Percentiles rank a stretch among this genome's conserved stretches.
These are phyloP conservation scores for Tipula lateralis DNA, from an alignment of 2,888 invertebrate genomes.

Conservation along the genomic window DNA sequence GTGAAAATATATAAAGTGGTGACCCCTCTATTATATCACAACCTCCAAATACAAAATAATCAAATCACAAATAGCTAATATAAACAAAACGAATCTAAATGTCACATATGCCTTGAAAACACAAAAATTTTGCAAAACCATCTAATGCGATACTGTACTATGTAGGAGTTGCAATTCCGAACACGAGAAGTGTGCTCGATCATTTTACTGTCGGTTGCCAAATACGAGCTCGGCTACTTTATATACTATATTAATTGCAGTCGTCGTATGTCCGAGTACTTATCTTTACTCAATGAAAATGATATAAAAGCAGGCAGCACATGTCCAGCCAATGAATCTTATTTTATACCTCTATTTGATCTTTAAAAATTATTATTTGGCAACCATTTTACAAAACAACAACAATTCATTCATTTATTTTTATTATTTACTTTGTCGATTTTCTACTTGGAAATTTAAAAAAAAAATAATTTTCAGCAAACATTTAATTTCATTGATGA, in stretches of 20 bases:
- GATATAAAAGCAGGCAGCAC: background rate
- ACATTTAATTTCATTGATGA: background rate
- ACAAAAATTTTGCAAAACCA: no score
- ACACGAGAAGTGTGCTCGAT: no score
- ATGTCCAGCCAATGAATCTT: background rate
- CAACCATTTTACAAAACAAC: slow-evolving; percentile 14
- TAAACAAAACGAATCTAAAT: no score
- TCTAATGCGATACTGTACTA: no score
- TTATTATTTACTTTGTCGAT: background rate
- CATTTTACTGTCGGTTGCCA: no score
- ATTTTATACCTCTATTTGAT: background rate
- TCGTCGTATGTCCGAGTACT: no score
- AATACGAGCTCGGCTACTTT: background rate
- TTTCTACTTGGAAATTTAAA: background rate
- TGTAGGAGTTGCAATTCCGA: no score
- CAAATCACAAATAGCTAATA: no score
- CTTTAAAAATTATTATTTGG: background rate
- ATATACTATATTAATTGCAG: background rate
- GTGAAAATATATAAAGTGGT: no score
- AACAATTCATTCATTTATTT: background rate
- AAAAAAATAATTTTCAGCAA: background rate
- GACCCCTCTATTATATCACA: no score
- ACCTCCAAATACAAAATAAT: no score
- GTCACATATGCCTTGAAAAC: no score
- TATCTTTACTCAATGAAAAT: background rate